These are phyloP conservation scores for Helicolenus hilgendorfi DNA, from an alignment of 2,797 vertebrate genomes.

Conservation along the genomic window DNA sequence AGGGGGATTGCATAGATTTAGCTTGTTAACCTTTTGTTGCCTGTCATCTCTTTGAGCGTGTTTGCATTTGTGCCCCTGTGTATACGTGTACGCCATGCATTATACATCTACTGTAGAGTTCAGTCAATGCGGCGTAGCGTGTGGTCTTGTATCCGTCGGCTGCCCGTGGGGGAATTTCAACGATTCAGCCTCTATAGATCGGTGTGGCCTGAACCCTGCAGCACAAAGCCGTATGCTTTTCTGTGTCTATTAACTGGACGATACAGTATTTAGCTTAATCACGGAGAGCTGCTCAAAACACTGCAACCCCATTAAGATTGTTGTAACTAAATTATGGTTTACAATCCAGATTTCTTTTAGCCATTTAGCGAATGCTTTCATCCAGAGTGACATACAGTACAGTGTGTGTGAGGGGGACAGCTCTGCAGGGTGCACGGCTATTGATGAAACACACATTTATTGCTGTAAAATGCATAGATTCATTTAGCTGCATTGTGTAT, in stretches of 20 bases:
- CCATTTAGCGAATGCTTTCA: neutral
- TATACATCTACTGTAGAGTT: slow-evolving; percentile 30
- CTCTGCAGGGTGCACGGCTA: neutral
- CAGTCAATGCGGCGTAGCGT: slow-evolving; percentile 45
- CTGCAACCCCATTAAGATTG: neutral
- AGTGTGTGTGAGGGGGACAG: neutral
- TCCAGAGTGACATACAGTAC: neutral
- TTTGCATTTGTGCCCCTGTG: slow-evolving; percentile 22
- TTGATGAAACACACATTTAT: neutral
- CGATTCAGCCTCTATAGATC: slow-evolving; percentile 59
- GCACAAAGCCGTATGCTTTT: slow-evolving; percentile 21
- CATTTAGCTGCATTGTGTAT: neutral
- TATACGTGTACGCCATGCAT: neutral
- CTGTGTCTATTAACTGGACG: slow-evolving; percentile 37
- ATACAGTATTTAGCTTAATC: slow-evolving; percentile 23
- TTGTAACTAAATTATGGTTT: neutral
- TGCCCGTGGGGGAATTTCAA: slow-evolving; percentile 56
- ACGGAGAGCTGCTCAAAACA: neutral
- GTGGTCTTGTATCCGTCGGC: slow-evolving; percentile 43
- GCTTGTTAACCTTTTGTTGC: slow-evolving; percentile 24
- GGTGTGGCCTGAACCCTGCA: slow-evolving; percentile 28
- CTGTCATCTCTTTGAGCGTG: slow-evolving; percentile 32
- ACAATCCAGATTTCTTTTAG: neutral
- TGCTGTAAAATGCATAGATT: neutral
- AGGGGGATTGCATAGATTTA: slow-evolving; percentile 8